Conservation (phyloP, 2,888 invertebrate genomes). For the Drosophila kuntzei region DNA sequence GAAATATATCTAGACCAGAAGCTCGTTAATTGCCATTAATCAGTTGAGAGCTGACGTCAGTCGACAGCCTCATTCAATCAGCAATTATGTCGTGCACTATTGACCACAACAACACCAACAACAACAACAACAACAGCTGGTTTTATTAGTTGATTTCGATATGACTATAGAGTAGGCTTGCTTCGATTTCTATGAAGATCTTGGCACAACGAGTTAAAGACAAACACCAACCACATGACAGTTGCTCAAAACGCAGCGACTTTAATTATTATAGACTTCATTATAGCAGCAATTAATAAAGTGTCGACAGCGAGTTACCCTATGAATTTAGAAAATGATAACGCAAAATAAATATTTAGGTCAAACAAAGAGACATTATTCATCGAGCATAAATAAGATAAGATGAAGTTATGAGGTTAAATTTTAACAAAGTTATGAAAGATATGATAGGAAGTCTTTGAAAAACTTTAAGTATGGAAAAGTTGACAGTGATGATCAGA, state of each 20-base stretch:
- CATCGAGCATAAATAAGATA: too few relatives aligned
- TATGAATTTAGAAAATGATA: not conserved
- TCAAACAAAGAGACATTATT: too few relatives aligned
- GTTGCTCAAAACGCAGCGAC: constrained; percentile 39
- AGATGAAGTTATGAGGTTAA: too few relatives aligned
- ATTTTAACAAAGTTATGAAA: too few relatives aligned
- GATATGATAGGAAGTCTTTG: too few relatives aligned
- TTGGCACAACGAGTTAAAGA: constrained; percentile 1
- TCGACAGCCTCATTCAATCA: constrained; percentile 65
- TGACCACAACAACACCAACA: constrained; percentile 54
- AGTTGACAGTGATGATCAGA: too few relatives aligned
- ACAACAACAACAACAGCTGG: not conserved
- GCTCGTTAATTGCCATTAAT: constrained; percentile 68
- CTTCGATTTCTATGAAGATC: constrained; percentile 43
- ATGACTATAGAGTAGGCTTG: not conserved
- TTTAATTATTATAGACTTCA: constrained; percentile 51
- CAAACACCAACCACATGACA: constrained; percentile 36
- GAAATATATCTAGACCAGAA: constrained; percentile 14
- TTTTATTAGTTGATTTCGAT: constrained; percentile 4
- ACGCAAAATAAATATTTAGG: not conserved
- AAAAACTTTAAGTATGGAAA: too few relatives aligned
- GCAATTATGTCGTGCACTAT: constrained; percentile 72
- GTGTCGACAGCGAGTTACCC: not conserved
- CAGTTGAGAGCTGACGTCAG: constrained; percentile 66
- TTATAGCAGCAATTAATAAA: constrained; percentile 7